Conservation (phyloP, 2,113 vertebrate genomes). For the Fulmarus glacialis region DNA sequence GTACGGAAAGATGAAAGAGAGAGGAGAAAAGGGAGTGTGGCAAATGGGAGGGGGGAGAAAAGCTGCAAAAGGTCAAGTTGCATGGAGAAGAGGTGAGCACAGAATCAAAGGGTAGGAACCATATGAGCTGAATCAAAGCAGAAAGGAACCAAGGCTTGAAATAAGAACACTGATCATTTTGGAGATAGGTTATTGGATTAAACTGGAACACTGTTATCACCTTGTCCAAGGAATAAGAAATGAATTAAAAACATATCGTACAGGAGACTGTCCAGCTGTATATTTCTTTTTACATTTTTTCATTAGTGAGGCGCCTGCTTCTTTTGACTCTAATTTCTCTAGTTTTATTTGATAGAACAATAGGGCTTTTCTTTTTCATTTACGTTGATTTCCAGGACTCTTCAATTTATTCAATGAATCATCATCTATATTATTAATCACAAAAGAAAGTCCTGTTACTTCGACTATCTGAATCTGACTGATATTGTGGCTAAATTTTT, state of each 20-base stretch:
- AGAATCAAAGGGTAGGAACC: constrained; percentile 55
- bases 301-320: constrained; percentile 30
- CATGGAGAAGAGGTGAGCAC: constrained; percentile 64
- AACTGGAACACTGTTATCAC: constrained; percentile 55
- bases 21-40: constrained; percentile 58
- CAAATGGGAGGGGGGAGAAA: constrained; percentile 52
- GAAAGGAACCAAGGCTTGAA: constrained; percentile 53
- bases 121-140: constrained; percentile 53
- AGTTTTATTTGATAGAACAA: constrained; percentile 25
- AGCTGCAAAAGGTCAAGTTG: constrained; percentile 68
- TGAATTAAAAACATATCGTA: constrained; percentile 28
- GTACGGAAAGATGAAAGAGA: constrained; percentile 68
- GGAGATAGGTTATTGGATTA: constrained; percentile 66
- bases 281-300: constrained; percentile 33
- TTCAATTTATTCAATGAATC: not conserved
- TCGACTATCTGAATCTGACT: not conserved
- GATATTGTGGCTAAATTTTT: constrained; percentile 16
- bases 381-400: not conserved
- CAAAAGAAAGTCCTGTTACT: not conserved
- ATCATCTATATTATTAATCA: not conserved
- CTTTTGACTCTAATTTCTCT: constrained; percentile 29
- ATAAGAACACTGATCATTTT: constrained; percentile 62
- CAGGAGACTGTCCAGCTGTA: not conserved
- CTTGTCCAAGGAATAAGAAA: constrained; percentile 57
- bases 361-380: not conserved